Evolutionary conservation across 2,797 vertebrate species (phyloP).

Genomic region (Acipenser transmontanus): DNA sequence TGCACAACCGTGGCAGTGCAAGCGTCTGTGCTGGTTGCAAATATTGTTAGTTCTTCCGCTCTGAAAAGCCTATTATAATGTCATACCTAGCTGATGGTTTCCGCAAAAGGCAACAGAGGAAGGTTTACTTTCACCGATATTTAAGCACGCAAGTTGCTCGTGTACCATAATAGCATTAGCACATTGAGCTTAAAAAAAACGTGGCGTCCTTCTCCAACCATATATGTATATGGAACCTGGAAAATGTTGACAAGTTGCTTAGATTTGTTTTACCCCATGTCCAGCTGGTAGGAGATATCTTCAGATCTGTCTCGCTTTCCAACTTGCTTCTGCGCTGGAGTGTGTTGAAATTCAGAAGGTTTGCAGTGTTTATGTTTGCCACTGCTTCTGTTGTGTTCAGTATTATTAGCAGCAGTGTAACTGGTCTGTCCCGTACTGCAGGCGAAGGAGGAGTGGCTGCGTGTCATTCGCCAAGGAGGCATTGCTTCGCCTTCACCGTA

Average conservation of each 20-base stretch:
- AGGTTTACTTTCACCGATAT: slow-evolving; percentile 4
- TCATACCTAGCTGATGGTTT: slow-evolving; percentile 9
- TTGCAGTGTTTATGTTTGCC: slow-evolving; percentile 1
- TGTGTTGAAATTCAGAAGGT: no score
- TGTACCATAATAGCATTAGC: slow-evolving; percentile 1
- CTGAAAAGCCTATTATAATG: slow-evolving; percentile 4
- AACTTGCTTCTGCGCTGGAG: background rate
- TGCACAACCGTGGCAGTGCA: slow-evolving; percentile 18
- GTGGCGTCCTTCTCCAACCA: slow-evolving; percentile 44
- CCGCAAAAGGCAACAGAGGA: slow-evolving; percentile 6
- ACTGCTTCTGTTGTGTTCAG: slow-evolving; percentile 11
- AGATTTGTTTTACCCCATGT: background rate
- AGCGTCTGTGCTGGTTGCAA: slow-evolving; percentile 6
- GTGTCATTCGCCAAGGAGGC: slow-evolving; percentile 27
- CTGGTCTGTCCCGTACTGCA: slow-evolving; percentile 9
- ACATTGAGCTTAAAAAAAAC: slow-evolving; percentile 36
- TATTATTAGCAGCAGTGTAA: background rate
- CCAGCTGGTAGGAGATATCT: background rate
- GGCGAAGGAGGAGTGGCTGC: slow-evolving; percentile 49
- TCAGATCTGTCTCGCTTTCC: background rate
- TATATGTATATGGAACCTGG: slow-evolving; percentile 44
- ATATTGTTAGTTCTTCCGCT: slow-evolving; percentile 13
- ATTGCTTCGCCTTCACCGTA: slow-evolving; percentile 43
- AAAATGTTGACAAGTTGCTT: slow-evolving; percentile 21
- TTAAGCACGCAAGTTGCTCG: slow-evolving; percentile 20